Base-by-base conservation (phyloP, 2,888 invertebrate genomes). In the Brachyopa scutellaris region DNA sequence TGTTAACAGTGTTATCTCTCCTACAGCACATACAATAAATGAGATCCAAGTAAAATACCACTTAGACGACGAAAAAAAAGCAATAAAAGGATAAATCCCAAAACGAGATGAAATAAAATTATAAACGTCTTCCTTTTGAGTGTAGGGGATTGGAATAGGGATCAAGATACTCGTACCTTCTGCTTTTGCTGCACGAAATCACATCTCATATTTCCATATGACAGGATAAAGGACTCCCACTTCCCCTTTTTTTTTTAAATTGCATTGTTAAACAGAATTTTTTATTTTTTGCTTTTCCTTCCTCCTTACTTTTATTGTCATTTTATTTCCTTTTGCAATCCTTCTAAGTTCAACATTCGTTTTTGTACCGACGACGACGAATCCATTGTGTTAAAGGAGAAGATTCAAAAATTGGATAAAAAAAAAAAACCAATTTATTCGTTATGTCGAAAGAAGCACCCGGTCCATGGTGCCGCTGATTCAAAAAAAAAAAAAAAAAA, bases 151-250 rank as follows among this genome's bases (percentile, higher is more conserved):
- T n/a, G n/a, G n/a, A n/a, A 15, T 17, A 13, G 29, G 49, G 13
- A 15, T 19, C 4, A 5, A 11, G 38, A n/a, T 36, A 36, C 11
- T 11, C 5, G 33, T 11, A 53, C 55, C 17, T 31, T 31, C 31
- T 45, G 23, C 7, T 19, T 26, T 11, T 21, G 31, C n/a, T 62
- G 23, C 62, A 40, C 33, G 23, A 82, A 82, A 82, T 82, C 70
- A 77, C 77, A 82, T 77, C 64, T 77, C 82, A 82, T 82, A 77
- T 82, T 82, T 82, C 77, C 70, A 70, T 82, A 72, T 82, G 82
- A 82, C 82, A 82, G 77, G 82, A 66, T 61, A 82, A 77, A 82
- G 77, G 77, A 70, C 69, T 66, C 40, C 19, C 11, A 38, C 66
- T 53, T 40, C 23, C 51, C 45, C 53, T 29, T 19, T 17, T 17